Evolutionary conservation across 2,797 vertebrate genomes (phyloP), one percentile per base, ranked within the genome.

Genomic region (Schizopygopsis pylzovi): DNA sequence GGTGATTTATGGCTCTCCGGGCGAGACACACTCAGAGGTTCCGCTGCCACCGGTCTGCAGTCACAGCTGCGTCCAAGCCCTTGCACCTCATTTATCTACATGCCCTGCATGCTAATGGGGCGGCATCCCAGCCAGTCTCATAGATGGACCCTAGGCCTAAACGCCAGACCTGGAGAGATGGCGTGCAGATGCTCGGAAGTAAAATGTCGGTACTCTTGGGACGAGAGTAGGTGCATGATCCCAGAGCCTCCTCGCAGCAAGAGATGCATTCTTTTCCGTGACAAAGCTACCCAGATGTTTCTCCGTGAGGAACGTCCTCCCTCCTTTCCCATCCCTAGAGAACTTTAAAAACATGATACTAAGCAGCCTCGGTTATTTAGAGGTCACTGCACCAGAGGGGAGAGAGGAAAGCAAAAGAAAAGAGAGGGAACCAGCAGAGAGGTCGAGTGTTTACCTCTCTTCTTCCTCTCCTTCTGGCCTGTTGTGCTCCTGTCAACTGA

Each of bases 21-120:
- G 94, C 95, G 93, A 94, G 94, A 93, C 94, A 87, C 82, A 39
- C 82, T 81, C 79, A 16, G 61, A 86, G 87, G 82, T 89, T 76
- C 84, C 82, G 52, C 78, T 94, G 91, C 95, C 91, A 93, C 95
- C 95, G 96, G 96, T 95, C 94, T 92, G 93, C 96, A 87, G 95
- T 96, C 96, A 95, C 97, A 98, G 97, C 97, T 97, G 97, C 94
- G 89, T 80, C 92, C 93, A 90, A 94, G 96, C 96, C 95, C 95
- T 94, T 94, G 95, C 95, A 95, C 96, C 96, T 97, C 95, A 96
- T 99, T 97, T 98, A 97, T 98, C 96, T 96, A 93, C 90, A 90
- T 91, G 92, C 96, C 96, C 95, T 95, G 94, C 95, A 93, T 94
- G 95, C 93, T 97, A 97, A 98, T 95, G 91, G 94, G 90, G 87